phyloP scores from a whole-genome alignment of 2,888 invertebrate species.

The Spodoptera littoralis region DNA sequence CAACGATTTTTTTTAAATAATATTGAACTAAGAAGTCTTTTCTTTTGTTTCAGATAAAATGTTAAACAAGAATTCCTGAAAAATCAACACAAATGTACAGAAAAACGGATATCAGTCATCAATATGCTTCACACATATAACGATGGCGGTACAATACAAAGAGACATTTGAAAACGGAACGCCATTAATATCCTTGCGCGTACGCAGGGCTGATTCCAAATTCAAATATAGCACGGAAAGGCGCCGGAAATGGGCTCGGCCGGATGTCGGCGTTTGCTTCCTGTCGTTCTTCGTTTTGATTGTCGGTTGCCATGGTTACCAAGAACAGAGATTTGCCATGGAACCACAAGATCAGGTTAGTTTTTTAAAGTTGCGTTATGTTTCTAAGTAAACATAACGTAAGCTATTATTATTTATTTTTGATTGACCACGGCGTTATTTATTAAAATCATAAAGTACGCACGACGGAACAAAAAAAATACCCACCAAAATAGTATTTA shows the following conservation, averaged over 20 bases:
- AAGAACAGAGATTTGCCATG: slow-evolving; percentile 95
- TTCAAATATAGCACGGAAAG: slow-evolving; percentile 77
- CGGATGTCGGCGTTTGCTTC: slow-evolving; percentile 76
- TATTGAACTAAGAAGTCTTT: slow-evolving; percentile 1
- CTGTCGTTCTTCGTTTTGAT: slow-evolving; percentile 70
- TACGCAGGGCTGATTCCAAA: slow-evolving; percentile 73
- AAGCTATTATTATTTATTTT: too few relatives aligned
- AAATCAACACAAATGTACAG: slow-evolving; percentile 67
- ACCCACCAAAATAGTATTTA: too few relatives aligned
- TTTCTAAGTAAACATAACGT: too few relatives aligned
- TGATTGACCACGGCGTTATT: too few relatives aligned
- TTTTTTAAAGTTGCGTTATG: too few relatives aligned
- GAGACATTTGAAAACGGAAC: slow-evolving; percentile 70
- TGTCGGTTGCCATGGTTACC: slow-evolving; percentile 78
- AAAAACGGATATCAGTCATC: slow-evolving; percentile 61
- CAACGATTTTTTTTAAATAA: too few relatives aligned
- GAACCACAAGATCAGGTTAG: slow-evolving; percentile 94
- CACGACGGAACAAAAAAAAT: too few relatives aligned
- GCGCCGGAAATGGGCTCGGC: slow-evolving; percentile 72
- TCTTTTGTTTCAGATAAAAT: slow-evolving; percentile 72
- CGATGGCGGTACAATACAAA: slow-evolving; percentile 78
- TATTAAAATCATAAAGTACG: too few relatives aligned
- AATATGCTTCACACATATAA: slow-evolving; percentile 79
- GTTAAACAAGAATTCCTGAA: slow-evolving; percentile 54
- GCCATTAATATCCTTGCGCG: slow-evolving; percentile 71